These are phyloP conservation scores for Pharmacophagus antenor DNA, from an alignment of 2,888 invertebrate species.

Conservation along the genomic window DNA sequence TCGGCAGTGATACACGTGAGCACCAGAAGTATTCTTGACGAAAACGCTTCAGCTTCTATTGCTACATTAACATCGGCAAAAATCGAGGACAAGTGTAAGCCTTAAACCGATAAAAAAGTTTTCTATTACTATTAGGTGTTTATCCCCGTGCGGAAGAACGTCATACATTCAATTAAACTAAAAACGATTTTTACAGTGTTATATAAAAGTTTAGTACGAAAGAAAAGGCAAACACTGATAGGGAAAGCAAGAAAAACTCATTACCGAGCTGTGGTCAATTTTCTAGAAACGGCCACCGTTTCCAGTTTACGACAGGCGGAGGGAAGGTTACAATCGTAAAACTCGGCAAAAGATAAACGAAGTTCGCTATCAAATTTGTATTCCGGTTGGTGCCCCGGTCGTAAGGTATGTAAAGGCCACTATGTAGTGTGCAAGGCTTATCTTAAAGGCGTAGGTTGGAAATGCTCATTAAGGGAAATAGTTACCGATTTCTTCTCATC, in stretches of 20 bases:
- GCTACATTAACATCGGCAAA: too few species aligned
- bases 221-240: slow-evolving; percentile 6
- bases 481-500: slow-evolving; percentile 7
- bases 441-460: slow-evolving; percentile 10
- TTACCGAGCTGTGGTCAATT: slow-evolving; percentile 29
- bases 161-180: background rate
- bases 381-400: slow-evolving; percentile 22
- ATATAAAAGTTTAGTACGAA: slow-evolving; percentile 2
- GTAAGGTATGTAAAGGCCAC: slow-evolving; percentile 28
- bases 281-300: slow-evolving; percentile 28
- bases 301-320: slow-evolving; percentile 29
- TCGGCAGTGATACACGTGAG: too few species aligned
- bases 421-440: slow-evolving; percentile 16
- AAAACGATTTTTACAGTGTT: slow-evolving; percentile 2
- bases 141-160: background rate
- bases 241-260: slow-evolving; percentile 24
- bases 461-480: slow-evolving; percentile 9
- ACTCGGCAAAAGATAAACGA: slow-evolving; percentile 29
- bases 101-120: too few species aligned
- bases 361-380: slow-evolving; percentile 31
- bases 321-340: slow-evolving; percentile 30
- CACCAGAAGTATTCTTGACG: too few species aligned
- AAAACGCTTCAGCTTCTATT: too few species aligned
- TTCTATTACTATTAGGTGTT: background rate
- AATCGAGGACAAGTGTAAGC: too few species aligned